These are phyloP conservation scores for Argynnis bischoffii DNA, from an alignment of 2,888 invertebrate genomes.

Conservation along the genomic window DNA sequence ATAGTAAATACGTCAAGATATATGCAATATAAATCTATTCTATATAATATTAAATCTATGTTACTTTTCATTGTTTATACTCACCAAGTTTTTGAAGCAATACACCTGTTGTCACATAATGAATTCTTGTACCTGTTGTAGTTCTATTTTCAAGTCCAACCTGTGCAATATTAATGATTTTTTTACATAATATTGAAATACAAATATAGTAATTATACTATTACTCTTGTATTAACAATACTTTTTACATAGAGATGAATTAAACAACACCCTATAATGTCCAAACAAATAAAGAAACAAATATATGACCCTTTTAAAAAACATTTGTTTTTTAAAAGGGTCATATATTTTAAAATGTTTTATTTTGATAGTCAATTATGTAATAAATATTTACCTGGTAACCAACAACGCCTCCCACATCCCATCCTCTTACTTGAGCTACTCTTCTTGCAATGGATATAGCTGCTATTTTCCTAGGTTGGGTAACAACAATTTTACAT, in stretches of 20 bases:
- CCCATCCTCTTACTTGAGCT: constrained; percentile 91
- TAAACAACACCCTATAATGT: no score
- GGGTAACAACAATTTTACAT: constrained; percentile 96
- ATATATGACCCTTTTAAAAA: no score
- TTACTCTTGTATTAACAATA: no score
- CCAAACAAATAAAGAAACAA: no score
- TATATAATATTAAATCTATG: no score
- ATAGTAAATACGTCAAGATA: background rate
- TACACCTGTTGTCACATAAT: constrained; percentile 95
- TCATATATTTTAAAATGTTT: background rate
- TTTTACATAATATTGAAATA: background rate
- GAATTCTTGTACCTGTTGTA: constrained; percentile 87
- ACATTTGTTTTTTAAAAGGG: no score
- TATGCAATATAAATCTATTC: no score
- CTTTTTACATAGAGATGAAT: no score
- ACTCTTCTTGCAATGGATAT: constrained; percentile 94
- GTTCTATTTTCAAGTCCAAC: constrained; percentile 86
- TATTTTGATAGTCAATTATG: background rate
- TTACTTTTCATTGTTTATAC: constrained; percentile 23
- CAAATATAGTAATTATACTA: no score
- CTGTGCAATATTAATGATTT: constrained; percentile 57
- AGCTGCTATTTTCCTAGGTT: constrained; percentile 96
- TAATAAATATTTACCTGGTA: constrained; percentile 86
- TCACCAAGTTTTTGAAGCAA: constrained; percentile 88
- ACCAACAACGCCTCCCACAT: constrained; percentile 91